These are phyloP conservation scores for Lithobius niger DNA, from an alignment of 1,140 invertebrate species.

Conservation along the genomic window DNA sequence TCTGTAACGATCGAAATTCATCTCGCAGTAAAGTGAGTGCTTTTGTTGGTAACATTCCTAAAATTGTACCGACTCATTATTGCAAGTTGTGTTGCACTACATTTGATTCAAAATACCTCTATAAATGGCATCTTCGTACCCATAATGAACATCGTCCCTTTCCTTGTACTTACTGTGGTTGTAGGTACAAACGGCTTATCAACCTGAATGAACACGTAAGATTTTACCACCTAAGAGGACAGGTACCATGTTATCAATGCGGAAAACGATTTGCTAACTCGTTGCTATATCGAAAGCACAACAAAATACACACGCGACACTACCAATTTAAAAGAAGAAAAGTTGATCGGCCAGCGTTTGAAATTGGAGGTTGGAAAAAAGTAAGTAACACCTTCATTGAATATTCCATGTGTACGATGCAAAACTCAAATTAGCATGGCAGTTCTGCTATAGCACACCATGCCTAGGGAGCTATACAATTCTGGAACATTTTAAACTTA, in stretches of 20 bases:
- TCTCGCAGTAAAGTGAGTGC: not conserved
- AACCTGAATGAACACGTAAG: not conserved
- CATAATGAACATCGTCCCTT: not conserved
- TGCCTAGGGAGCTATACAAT: too few species aligned
- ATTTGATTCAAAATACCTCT: not conserved
- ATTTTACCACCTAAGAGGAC: not conserved
- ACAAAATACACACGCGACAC: not conserved
- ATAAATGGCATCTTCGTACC: not conserved
- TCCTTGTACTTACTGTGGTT: not conserved
- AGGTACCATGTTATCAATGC: not conserved
- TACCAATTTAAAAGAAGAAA: not conserved
- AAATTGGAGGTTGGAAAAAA: too few species aligned
- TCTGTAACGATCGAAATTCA: not conserved
- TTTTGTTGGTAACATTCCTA: too few species aligned
- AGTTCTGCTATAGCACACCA: too few species aligned
- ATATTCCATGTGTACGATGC: too few species aligned
- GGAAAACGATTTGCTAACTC: not conserved
- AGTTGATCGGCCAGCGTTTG: too few species aligned
- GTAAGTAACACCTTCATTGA: too few species aligned
- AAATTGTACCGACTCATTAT: not conserved
- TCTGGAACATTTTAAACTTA: too few species aligned
- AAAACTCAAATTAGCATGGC: too few species aligned
- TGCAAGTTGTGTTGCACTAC: not conserved
- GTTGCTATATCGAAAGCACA: not conserved
- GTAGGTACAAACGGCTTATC: not conserved